phyloP scores from a whole-genome alignment of 2,888 invertebrate genomes.

The Mythimna loreyi region DNA sequence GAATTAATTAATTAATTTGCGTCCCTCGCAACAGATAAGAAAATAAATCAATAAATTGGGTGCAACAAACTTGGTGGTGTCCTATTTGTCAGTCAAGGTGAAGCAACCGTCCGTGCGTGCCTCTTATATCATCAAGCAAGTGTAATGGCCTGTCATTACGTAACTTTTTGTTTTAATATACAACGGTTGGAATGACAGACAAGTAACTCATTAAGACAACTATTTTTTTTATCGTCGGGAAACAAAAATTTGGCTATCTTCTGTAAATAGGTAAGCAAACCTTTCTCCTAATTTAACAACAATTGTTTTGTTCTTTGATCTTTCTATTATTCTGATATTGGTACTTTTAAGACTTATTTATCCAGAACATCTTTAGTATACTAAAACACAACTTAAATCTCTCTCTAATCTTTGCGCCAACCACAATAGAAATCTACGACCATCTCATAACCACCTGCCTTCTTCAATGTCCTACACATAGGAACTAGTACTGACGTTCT shows the following conservation, averaged over 20 bases:
- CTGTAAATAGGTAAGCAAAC: conserved; percentile 3
- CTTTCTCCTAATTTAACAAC: not conserved
- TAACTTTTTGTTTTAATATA: not conserved
- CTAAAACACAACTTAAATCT: too few species aligned
- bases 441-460: too few species aligned
- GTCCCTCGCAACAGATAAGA: not conserved
- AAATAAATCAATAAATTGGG: not conserved
- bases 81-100: conserved; percentile 25
- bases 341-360: not conserved
- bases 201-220: not conserved
- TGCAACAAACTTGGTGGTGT: conserved; percentile 21
- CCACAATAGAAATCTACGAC: too few species aligned
- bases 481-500: too few species aligned
- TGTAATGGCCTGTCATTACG: not conserved
- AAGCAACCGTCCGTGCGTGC: conserved; percentile 10
- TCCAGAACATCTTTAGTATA: not conserved
- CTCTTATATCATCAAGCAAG: conserved; percentile 13
- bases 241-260: not conserved
- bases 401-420: too few species aligned
- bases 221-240: not conserved
- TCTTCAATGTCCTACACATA: too few species aligned
- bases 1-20: too few species aligned
- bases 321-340: not conserved
- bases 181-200: not conserved
- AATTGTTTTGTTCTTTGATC: too few species aligned